Base-by-base conservation (phyloP, 2,113 vertebrate species). In the Andinoacara biseriatus region DNA sequence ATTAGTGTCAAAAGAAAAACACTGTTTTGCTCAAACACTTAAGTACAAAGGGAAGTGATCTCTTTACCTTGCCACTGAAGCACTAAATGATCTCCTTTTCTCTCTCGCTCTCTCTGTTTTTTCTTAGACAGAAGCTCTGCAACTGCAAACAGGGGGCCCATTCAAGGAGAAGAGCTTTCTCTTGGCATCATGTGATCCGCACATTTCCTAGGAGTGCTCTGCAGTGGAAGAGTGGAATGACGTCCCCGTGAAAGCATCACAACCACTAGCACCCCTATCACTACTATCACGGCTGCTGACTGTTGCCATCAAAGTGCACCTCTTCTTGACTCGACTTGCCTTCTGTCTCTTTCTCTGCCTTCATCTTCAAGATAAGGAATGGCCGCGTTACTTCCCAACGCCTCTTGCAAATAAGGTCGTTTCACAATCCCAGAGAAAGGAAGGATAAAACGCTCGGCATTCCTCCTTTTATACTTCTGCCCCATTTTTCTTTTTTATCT, bases 1-100 rank as follows among this genome's bases (percentile, higher is more conserved):
- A 95, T 94, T 95, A 93, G 89, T 57, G 67, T 93, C 86, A 90
- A 82, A 88, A 87, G 87, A 89, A 90, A 86, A 86, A 78, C 87
- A 84, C 33, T 78, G 59, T 87, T 93, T 90, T 90, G 89, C 88
- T 88, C 65, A 58, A 74, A 79, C 74, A 60, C 87, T 85, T 89
- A 67, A 87, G 87, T 80, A 87, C 77, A 90, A 85, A 90, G 81
- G 83, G 74, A 91, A 92, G 89, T 49, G 3, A 89, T 90, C 74
- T 91, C 82, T 86, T 91, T 90, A 87, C 78, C 84, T 90, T 87
- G 80, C 85, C 90, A 85, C 52, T 86, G 76, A 91, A 77, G 88
- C 83, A 82, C 82, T 92, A 85, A 91, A 85, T 84, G 61, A 78
- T 86, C 75, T 83, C 74, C 82, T 61, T 82, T 22, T 75, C 40